Evolutionary conservation across 2,113 vertebrate species (phyloP), one percentile per base, ranked within the genome.

Genomic region (Myrmecobius fasciatus): DNA sequence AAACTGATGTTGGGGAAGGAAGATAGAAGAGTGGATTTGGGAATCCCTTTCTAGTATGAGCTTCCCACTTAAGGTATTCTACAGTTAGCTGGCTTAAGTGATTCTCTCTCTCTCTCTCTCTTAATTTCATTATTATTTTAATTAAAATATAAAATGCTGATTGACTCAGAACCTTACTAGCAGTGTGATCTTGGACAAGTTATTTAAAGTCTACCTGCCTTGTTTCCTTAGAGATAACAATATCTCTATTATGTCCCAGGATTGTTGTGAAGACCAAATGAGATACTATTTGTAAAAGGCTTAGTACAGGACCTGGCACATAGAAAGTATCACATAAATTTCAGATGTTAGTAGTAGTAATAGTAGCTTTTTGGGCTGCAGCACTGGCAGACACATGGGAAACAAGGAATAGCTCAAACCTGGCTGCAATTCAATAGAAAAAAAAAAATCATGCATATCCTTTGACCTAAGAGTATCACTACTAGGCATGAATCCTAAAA

Each of bases 51-150:
- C 67, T 93, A 10, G 83, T 54, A 31, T 28, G 43, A 67, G 91
- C 22, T 94, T 7, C 92, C 94, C 89, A 95, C 95, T n/a, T 90
- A 94, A 97, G 90, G 94, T 43, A 43, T 22, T 83, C 67, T 83
- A 75, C 12, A 43, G n/a, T 83, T 83, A 83, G 1, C 6, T 83
- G 14, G 7, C n/a, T n/a, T 24, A 75, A n/a, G 94, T 93, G 0
- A n/a, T n/a, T 49, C 49, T 49, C 49, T 20, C 52, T 53, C 20
- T 53, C 67, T 11, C 0, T 52, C 25, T 8, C 49, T 49, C 49
- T 49, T 10, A n/a, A 12, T 67, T 67, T n/a, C 60, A 67, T 75
- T 75, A 17, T 22, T 43, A 75, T 83, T 83, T 83, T 83, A 83
- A n/a, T 83, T 43, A 24, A 43, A 83, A 83, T 43, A 83, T 83